These are phyloP conservation scores for Epicampocera succincta DNA, from an alignment of 2,888 invertebrate species.

Conservation along the genomic window DNA sequence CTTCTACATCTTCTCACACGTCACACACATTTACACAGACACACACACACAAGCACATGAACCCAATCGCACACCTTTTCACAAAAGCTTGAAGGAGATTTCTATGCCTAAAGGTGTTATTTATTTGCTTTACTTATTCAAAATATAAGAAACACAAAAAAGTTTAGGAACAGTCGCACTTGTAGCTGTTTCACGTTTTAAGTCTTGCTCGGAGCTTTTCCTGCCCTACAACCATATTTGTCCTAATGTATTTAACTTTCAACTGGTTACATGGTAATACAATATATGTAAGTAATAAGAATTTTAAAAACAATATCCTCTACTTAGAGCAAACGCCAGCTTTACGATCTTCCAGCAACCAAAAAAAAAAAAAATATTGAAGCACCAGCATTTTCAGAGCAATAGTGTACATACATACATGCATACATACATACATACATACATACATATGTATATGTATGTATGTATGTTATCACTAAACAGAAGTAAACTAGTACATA, in stretches of 20 bases:
- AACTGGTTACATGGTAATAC: no score
- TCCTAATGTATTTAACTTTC: no score
- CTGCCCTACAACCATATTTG: not conserved
- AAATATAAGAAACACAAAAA: slow-evolving; percentile 43
- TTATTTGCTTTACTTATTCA: slow-evolving; percentile 63
- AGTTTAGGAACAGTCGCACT: slow-evolving; percentile 26
- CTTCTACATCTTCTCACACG: slow-evolving; percentile 25
- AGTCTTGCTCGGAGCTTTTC: not conserved
- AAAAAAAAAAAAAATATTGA: no score
- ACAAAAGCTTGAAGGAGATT: slow-evolving; percentile 34
- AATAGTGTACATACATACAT: not conserved
- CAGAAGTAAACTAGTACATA: no score
- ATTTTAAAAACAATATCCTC: no score
- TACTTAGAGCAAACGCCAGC: no score
- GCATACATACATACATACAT: no score
- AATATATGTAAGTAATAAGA: no score
- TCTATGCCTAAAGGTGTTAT: slow-evolving; percentile 66
- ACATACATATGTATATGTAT: not conserved
- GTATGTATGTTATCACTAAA: slow-evolving; percentile 4
- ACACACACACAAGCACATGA: not conserved
- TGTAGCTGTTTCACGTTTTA: not conserved
- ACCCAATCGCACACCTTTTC: slow-evolving; percentile 22
- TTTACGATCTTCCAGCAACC: no score
- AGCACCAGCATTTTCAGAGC: no score
- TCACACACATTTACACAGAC: not conserved